A percentile compares a stretch with the other conserved stretches of the same genome.
phyloP scores from a whole-genome alignment of 2,113 vertebrate species.

The Leptosomus discolor region DNA sequence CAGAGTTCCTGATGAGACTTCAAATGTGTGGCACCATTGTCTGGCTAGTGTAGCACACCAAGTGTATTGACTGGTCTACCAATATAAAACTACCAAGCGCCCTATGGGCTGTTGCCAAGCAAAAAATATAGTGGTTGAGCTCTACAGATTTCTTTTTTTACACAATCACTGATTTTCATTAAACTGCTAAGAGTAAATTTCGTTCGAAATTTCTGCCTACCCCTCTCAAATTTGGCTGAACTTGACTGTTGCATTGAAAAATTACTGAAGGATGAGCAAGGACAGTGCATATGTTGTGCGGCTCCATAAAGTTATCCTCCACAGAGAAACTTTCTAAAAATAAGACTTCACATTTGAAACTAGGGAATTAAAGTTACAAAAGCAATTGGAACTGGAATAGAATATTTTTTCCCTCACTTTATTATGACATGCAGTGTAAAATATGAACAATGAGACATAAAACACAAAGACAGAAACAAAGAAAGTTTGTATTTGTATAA shows the following conservation, averaged over 20 bases:
- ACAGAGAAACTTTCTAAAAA: background rate
- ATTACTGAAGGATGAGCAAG: background rate
- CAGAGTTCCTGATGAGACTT: background rate
- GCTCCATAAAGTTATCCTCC: background rate
- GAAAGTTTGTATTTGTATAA: background rate
- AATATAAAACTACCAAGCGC: background rate
- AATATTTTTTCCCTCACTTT: background rate
- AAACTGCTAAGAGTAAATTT: background rate
- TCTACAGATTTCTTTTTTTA: background rate
- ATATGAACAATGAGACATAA: background rate
- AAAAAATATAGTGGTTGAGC: background rate
- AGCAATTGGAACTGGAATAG: background rate
- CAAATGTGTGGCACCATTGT: background rate
- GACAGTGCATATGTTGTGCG: background rate
- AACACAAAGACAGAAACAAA: background rate
- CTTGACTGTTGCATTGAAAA: background rate
- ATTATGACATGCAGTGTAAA: background rate
- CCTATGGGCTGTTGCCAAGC: background rate
- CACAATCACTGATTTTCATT: background rate
- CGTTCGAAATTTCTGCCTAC: background rate
- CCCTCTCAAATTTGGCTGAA: background rate
- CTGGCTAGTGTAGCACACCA: background rate
- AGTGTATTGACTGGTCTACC: background rate
- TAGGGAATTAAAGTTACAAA: background rate
- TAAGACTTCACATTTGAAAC: background rate